phyloP scores from a whole-genome alignment of 2,797 vertebrate genomes.

The Myripristis jacobus region DNA sequence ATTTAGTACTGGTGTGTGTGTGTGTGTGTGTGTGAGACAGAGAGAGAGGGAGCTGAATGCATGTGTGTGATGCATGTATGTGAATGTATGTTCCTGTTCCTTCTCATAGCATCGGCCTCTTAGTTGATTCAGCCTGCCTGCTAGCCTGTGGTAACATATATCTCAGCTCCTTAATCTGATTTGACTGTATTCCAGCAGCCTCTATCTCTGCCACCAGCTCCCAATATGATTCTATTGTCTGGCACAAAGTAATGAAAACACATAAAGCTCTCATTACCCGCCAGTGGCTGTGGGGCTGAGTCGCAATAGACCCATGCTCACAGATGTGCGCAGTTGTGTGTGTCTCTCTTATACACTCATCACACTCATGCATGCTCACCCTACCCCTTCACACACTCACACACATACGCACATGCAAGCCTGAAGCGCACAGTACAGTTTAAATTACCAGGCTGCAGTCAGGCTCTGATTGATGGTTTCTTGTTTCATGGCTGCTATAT shows the following conservation, averaged over 20 bases:
- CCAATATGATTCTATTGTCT: slow-evolving; percentile 72
- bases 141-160: slow-evolving; percentile 72
- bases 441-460: slow-evolving; percentile 74
- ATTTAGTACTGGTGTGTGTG: background rate
- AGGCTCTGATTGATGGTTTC: slow-evolving; percentile 69
- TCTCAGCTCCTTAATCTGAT: slow-evolving; percentile 76
- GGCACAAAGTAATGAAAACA: slow-evolving; percentile 80
- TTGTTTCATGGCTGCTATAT: slow-evolving; percentile 60
- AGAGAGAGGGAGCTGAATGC: slow-evolving; percentile 5
- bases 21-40: slow-evolving; percentile 5
- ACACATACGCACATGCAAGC: slow-evolving; percentile 31
- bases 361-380: slow-evolving; percentile 18
- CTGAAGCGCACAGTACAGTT: slow-evolving; percentile 54
- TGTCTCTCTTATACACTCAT: slow-evolving; percentile 28
- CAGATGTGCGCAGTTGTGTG: slow-evolving; percentile 19
- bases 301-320: slow-evolving; percentile 35
- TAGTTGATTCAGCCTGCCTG: slow-evolving; percentile 55
- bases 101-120: slow-evolving; percentile 38
- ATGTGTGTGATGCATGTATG: slow-evolving; percentile 2
- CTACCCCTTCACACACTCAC: slow-evolving; percentile 31
- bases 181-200: slow-evolving; percentile 72
- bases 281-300: slow-evolving; percentile 61
- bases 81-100: slow-evolving; percentile 25
- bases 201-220: slow-evolving; percentile 62
- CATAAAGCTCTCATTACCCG: slow-evolving; percentile 78